Percentiles rank a stretch among this genome's conserved stretches.
Evolutionary conservation across 2,888 invertebrate genomes (phyloP).

Genomic region (Congeria kusceri): DNA sequence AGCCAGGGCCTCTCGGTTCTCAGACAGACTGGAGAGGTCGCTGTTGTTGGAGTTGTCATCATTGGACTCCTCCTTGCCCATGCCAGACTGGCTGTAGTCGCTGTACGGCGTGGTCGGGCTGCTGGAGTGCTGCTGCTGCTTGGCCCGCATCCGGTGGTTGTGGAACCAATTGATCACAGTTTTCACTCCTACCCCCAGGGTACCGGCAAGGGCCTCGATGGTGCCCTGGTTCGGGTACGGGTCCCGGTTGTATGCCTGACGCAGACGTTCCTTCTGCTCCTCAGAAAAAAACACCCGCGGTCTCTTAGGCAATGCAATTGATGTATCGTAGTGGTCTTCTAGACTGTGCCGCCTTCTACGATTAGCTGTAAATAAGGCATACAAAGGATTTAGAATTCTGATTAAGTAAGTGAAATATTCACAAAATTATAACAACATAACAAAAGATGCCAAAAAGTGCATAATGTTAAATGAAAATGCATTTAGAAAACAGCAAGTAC

Average conservation of each 20-base stretch:
- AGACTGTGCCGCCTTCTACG: slow-evolving; percentile 89
- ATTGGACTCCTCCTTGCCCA: slow-evolving; percentile 73
- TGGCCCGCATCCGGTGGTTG: slow-evolving; percentile 99
- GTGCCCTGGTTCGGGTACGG: slow-evolving; percentile 98
- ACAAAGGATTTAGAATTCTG: no score
- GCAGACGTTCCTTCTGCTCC: slow-evolving; percentile 98
- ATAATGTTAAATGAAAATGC: no score
- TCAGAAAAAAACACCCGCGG: slow-evolving; percentile 98
- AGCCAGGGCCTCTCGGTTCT: slow-evolving; percentile 61
- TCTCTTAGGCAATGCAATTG: slow-evolving; percentile 81
- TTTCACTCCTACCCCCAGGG: slow-evolving; percentile 95
- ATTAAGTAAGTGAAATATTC: no score
- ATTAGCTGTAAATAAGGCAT: slow-evolving; percentile 86
- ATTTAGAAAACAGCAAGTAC: no score
- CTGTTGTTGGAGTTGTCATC: slow-evolving; percentile 81
- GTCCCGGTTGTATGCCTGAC: slow-evolving; percentile 97
- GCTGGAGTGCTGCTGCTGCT: slow-evolving; percentile 86
- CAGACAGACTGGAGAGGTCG: slow-evolving; percentile 77
- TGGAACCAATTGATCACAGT: slow-evolving; percentile 99
- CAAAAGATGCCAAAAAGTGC: no score
- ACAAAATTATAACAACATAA: no score
- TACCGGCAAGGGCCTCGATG: slow-evolving; percentile 97
- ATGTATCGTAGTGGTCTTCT: slow-evolving; percentile 81
- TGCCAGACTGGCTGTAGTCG: slow-evolving; percentile 53
- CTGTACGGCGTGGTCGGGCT: slow-evolving; percentile 59